phyloP scores from a whole-genome alignment of 1,140 invertebrate genomes.

The Musca vetustissima region DNA sequence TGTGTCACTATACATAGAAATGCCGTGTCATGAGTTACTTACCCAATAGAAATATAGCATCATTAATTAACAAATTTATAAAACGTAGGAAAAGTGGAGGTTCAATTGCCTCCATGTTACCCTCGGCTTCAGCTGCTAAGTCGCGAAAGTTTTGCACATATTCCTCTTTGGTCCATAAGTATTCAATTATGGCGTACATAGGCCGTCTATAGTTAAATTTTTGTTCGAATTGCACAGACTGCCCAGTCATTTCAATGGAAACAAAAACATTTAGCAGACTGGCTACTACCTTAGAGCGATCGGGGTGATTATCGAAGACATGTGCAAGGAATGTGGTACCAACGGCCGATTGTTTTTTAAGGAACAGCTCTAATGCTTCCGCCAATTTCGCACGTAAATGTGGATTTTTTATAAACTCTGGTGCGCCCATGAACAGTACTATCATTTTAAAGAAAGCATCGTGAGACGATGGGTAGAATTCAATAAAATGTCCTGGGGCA shows the following conservation, averaged over 20 bases:
- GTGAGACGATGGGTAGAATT: constrained; percentile 55
- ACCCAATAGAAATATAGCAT: constrained; percentile 81
- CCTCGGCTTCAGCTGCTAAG: constrained; percentile 78
- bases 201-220: constrained; percentile 95
- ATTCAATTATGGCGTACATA: constrained; percentile 93
- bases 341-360: constrained; percentile 66
- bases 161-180: constrained; percentile 82
- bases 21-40: background rate
- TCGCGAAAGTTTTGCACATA: constrained; percentile 74
- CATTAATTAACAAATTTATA: constrained; percentile 93
- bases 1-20: background rate
- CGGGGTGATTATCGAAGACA: constrained; percentile 77
- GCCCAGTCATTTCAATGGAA: constrained; percentile 95
- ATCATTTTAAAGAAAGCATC: constrained; percentile 74
- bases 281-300: constrained; percentile 69
- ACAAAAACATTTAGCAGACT: constrained; percentile 90
- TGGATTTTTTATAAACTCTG: constrained; percentile 83
- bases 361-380: constrained; percentile 81
- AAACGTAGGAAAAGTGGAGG: constrained; percentile 92
- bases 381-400: constrained; percentile 88
- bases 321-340: constrained; percentile 66
- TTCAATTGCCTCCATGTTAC: constrained; percentile 85
- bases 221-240: constrained; percentile 94
- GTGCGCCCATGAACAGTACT: constrained; percentile 74
- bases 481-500: constrained; percentile 61